Base-by-base conservation (phyloP, 2,888 invertebrate genomes). In the Sympetrum striolatum region DNA sequence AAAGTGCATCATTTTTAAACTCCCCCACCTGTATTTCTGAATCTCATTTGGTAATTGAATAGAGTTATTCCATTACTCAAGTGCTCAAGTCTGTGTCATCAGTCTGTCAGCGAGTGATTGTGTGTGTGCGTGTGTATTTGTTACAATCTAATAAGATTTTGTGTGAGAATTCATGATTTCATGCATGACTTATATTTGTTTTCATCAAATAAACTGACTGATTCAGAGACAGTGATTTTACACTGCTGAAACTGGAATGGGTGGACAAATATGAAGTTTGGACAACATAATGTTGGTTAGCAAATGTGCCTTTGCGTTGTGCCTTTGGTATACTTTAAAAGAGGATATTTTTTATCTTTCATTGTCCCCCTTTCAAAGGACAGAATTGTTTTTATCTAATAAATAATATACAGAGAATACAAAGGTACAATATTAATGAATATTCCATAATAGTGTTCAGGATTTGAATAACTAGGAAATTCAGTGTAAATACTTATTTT, bases 41-140 rank as follows among this genome's bases (percentile, higher is more conserved):
- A 60, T 86, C 86, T 86, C 86, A 86, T 86, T 86, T 60, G 86
- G 37, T 18, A 64, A 37, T 37, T 86, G 86, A 64, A 86, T 37
- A 2, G 18, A 35, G 22, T 31, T 37, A n/a, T 86, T 86, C 86
- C 86, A 64, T 86, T 82, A 86, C 58, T 86, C 86, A 60, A 86
- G 86, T 86, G 86, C 86, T 86, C 86, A 86, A 86, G 86, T 86
- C 86, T 86, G 86, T 60, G 86, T 86, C 86, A 86, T 86, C 86
- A n/a, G 39, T 86, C 22, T 86, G 86, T 86, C 35, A 37, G 86
- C 15, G 86, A 64, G 64, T 86, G 86, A 60, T 58, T 86, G 82
- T 22, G 86, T 39, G 86, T 18, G 53, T 53, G 18, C 31, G 53
- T 82, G 81, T 53, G 81, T n/a, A n/a, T 31, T 82, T 82, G 86